Percentiles rank a stretch among this genome's conserved stretches.
These are phyloP conservation scores for Drosophila asahinai DNA, from an alignment of 1,140 invertebrate species.

Conservation along the genomic window DNA sequence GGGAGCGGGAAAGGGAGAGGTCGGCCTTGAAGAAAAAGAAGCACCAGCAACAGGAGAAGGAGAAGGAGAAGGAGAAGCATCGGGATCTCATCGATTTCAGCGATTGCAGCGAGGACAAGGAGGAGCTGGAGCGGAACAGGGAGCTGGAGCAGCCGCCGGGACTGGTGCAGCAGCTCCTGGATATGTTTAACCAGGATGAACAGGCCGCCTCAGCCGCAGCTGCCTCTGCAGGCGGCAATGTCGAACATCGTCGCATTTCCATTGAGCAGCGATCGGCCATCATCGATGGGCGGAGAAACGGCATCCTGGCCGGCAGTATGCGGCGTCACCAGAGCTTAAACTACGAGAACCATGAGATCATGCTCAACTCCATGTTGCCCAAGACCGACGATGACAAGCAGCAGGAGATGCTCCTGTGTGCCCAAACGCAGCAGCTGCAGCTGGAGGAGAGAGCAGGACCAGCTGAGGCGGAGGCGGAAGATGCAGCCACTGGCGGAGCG, in stretches of 20 bases:
- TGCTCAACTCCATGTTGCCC: constrained; percentile 56
- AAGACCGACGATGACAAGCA: constrained; percentile 76
- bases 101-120: constrained; percentile 76
- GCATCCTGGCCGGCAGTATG: constrained; percentile 70
- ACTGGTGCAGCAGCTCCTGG: constrained; percentile 58
- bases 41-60: constrained; percentile 16
- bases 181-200: constrained; percentile 58
- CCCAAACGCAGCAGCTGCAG: constrained; percentile 64
- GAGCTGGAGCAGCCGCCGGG: constrained; percentile 44
- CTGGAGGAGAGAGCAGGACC: constrained; percentile 18
- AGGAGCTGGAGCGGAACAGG: constrained; percentile 23
- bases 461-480: neutral
- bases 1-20: constrained; percentile 5
- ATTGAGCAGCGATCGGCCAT: constrained; percentile 73
- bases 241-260: constrained; percentile 76
- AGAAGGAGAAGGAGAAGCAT: constrained; percentile 24
- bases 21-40: constrained; percentile 62
- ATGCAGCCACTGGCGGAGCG: neutral
- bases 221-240: constrained; percentile 24
- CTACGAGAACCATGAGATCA: constrained; percentile 84
- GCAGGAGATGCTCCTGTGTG: constrained; percentile 66
- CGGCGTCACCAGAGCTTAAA: constrained; percentile 80
- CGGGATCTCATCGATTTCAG: constrained; percentile 80
- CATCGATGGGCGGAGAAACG: constrained; percentile 78
- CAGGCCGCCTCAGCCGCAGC: neutral